Base-by-base conservation (phyloP, 1,140 invertebrate genomes). In the Caenorhabditis latens region DNA sequence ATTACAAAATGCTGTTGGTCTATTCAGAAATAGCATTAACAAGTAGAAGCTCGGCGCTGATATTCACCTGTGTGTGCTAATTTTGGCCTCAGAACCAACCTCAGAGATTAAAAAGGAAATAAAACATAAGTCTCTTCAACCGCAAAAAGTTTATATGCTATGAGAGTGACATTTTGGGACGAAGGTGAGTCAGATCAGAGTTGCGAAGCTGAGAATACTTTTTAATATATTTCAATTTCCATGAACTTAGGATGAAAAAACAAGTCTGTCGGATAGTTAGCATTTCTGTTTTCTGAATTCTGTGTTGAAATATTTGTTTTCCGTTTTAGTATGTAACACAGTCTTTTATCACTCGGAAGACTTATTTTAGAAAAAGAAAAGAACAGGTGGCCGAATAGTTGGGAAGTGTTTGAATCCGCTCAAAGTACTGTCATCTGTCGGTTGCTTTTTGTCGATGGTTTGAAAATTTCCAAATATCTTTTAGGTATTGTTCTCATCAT, bases 91-190 rank as follows among this genome's bases (percentile, higher is more conserved):
- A 32, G 32, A 32, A 32, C 32, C 32, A 32, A 32, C 32, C 32
- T 32, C 32, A 32, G 32, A 32, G 32, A 32, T 32, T 1, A 32
- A 32, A 32, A 32, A 32, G 32, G 32, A 32, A 32, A 32, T 2
- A 32, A 32, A 32, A 32, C 32, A 32, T 32, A 32, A 32, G 2
- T 32, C 32, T 32, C 32, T 32, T 2, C n/a, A n/a, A n/a, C 42
- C 24, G 14, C 42, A 6, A 19, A 9, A 32, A 43, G 0, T 71
- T 42, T 19, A 4, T 14, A 16, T 8, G 13, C 21, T 9, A 79
- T 79, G 71, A 79, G 46, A 79, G 71, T 79, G 14, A 50, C 19
- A 53, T 79, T 79, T 50, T 79, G 46, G 43, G 71, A 79, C 53
- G 46, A 79, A 50, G 71, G 71, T 79, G 71, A 79, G 71, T 79